These are phyloP conservation scores for Adelges cooleyi DNA, from an alignment of 1,140 invertebrate genomes.

Conservation along the genomic window DNA sequence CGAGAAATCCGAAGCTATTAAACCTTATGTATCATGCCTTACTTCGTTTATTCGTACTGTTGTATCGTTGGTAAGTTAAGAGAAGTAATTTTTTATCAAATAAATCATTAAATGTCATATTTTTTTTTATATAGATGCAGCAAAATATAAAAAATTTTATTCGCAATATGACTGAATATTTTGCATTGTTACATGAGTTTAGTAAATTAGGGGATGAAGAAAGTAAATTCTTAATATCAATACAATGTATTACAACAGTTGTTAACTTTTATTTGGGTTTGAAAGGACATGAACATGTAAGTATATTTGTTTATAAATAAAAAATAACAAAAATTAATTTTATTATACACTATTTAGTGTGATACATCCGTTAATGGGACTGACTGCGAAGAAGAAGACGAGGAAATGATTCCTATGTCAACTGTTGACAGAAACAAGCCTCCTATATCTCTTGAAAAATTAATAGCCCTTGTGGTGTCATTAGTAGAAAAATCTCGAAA, in stretches of 20 bases:
- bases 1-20: not conserved
- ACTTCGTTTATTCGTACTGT: conserved; percentile 83
- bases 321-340: not conserved
- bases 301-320: conserved; percentile 31
- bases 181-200: conserved; percentile 81
- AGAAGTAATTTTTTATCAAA: conserved; percentile 29
- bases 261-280: conserved; percentile 84
- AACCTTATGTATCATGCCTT: conserved; percentile 59
- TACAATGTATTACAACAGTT: conserved; percentile 78
- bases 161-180: conserved; percentile 83
- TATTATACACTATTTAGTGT: not conserved
- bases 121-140: conserved; percentile 51
- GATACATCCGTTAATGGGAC: conserved; percentile 39
- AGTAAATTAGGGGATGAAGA: conserved; percentile 91
- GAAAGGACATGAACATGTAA: conserved; percentile 53
- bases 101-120: not conserved
- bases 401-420: conserved; percentile 49
- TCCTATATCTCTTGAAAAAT: conserved; percentile 80
- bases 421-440: conserved; percentile 66
- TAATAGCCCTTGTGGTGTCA: conserved; percentile 79
- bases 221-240: conserved; percentile 69
- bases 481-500: conserved; percentile 78
- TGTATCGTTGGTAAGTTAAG: conserved; percentile 67
- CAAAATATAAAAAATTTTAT: conserved; percentile 74
- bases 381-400: conserved; percentile 66